Base-by-base conservation (phyloP, 1,140 invertebrate genomes). In the Drosophila kepulauana region DNA sequence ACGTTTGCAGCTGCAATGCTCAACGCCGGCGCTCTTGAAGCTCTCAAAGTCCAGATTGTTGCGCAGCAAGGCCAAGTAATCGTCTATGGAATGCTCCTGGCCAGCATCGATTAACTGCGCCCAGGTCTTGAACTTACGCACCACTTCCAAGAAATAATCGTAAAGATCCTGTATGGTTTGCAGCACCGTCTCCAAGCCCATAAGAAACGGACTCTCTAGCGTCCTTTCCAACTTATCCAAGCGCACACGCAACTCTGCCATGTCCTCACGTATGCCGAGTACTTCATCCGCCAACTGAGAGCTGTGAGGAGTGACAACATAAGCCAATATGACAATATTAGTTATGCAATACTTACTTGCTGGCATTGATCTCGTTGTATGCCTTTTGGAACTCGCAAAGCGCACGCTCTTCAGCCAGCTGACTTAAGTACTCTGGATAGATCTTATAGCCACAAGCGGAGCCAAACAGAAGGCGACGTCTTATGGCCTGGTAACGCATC, bases 1-100 rank as follows among this genome's bases (percentile, higher is more conserved):
- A 16, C 85, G 85, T 48, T 72, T 89, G 45, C 85, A 89, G 7
- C 85, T 89, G 64, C 85, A 89, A 4, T 81, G 35, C 15, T 84
- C 75, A 10, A 73, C 69, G 7, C 85, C 85, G 10, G 48, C 63
- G 5, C 25, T 28, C 45, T 81, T 81, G 1, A 89, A 89, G 10
- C 65, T 69, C 49, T 63, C 57, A 13, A 89, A 89, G 41, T 76
- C 63, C 1, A 5, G 20, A 2, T 79, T 41, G 35, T 6, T 28
- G 2, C 51, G 48, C 15, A 89, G 28, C 16, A 89, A 41, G 1
- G 62, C 78, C 66, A 89, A n/a, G 51, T 89, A 89, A 45, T 89
- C 85, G 0, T 89, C 85, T 1, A 89, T 56, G 1, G 85, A 81
- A 28, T 81, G 69, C 66, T 89, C 81, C 51, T 89, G 66, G 20